Percentiles rank a stretch among this genome's conserved stretches.
phyloP scores from a whole-genome alignment of 2,888 invertebrate species.

The Sialis fuliginosa region DNA sequence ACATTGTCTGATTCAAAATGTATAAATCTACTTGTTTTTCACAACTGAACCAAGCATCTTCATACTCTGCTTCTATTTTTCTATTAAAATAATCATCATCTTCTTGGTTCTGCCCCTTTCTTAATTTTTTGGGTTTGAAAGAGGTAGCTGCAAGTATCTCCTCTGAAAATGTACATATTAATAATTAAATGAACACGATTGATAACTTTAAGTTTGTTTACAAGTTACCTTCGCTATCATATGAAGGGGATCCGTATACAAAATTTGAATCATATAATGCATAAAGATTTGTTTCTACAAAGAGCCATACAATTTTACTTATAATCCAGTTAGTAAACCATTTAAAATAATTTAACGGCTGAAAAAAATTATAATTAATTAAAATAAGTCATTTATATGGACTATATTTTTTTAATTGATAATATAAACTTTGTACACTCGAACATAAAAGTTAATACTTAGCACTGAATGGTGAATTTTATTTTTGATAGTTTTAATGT shows the following conservation, averaged over 20 bases:
- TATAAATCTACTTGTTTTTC: slow-evolving; percentile 56
- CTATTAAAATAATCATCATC: slow-evolving; percentile 21
- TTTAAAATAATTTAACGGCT: slow-evolving; percentile 26
- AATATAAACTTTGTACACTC: neutral
- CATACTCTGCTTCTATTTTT: slow-evolving; percentile 18
- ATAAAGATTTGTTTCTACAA: slow-evolving; percentile 17
- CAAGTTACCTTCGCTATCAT: neutral
- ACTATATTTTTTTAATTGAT: neutral
- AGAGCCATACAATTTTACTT: slow-evolving; percentile 21
- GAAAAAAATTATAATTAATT: slow-evolving; percentile 10
- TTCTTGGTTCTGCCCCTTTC: slow-evolving; percentile 21
- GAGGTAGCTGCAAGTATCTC: no score
- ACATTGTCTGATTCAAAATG: slow-evolving; percentile 40
- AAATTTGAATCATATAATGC: slow-evolving; percentile 13
- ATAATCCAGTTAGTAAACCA: slow-evolving; percentile 26
- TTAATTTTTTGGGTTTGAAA: slow-evolving; percentile 16
- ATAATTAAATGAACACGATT: neutral
- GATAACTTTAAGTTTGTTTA: neutral
- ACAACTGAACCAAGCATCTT: slow-evolving; percentile 39
- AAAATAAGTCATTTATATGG: neutral
- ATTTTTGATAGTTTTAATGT: no score
- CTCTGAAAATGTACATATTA: neutral
- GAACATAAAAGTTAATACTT: no score
- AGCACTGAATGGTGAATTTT: neutral
- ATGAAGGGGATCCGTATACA: slow-evolving; percentile 9